Percentiles rank a stretch among this genome's conserved stretches.
These are phyloP conservation scores for Spinus olivaceus DNA, from an alignment of 2,797 vertebrate genomes.

Conservation along the genomic window DNA sequence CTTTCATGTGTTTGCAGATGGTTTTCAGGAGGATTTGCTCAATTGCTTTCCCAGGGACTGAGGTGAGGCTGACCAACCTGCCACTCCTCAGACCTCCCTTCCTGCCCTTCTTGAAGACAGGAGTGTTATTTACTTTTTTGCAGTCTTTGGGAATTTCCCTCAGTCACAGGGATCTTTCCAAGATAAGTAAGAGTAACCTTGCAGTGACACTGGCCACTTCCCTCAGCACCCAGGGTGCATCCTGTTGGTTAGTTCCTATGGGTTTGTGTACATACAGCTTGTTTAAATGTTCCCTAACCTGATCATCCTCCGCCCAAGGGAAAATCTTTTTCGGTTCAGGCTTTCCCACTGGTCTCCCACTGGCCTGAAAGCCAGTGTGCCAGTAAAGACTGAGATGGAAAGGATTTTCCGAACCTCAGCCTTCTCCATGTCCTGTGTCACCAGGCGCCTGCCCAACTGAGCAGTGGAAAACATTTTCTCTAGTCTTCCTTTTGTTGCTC, in stretches of 20 bases:
- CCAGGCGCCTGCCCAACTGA: neutral
- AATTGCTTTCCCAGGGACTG: neutral
- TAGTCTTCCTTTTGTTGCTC: neutral
- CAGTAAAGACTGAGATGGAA: neutral
- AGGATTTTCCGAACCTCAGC: neutral
- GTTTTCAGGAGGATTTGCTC: neutral
- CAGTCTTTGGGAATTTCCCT: neutral
- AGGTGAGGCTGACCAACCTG: neutral
- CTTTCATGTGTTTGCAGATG: neutral
- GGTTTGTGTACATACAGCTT: neutral
- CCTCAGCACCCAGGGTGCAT: neutral
- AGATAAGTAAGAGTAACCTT: neutral
- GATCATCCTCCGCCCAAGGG: neutral
- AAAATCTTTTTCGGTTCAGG: neutral
- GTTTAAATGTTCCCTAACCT: neutral
- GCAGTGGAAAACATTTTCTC: neutral
- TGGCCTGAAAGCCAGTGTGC: neutral
- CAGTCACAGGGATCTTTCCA: neutral
- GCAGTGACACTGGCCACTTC: neutral
- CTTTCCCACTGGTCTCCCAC: neutral
- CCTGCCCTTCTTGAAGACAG: neutral
- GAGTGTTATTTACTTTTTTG: neutral
- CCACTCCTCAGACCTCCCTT: neutral
- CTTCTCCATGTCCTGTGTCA: neutral
- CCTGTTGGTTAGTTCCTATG: neutral